Evolutionary conservation across 2,113 vertebrate species (phyloP).

Genomic region (Lethenteron camtschaticum): DNA sequence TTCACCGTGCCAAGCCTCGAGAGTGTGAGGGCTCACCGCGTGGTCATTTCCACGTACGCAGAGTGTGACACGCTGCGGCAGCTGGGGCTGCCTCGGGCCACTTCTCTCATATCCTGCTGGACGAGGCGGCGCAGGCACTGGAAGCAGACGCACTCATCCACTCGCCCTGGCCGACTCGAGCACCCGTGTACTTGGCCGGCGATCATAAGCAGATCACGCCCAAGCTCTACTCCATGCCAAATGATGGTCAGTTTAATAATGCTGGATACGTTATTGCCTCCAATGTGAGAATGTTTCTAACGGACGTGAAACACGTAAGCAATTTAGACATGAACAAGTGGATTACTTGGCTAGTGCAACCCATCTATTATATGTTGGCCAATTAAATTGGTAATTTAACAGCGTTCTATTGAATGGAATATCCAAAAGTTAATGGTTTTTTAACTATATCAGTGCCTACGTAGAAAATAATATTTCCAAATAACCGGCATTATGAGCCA

Average conservation of each 20-base stretch:
- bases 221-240: conserved; percentile 34
- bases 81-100: conserved; percentile 29
- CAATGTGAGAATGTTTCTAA: too few species aligned
- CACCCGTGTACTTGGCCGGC: conserved; percentile 30
- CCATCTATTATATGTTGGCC: too few species aligned
- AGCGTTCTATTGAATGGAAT: too few species aligned
- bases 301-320: too few species aligned
- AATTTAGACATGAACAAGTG: too few species aligned
- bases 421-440: too few species aligned
- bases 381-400: too few species aligned
- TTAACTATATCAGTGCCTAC: too few species aligned
- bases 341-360: too few species aligned
- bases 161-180: conserved; percentile 25
- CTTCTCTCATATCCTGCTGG: conserved; percentile 68
- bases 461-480: too few species aligned
- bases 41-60: conserved; percentile 44
- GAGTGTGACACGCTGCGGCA: conserved; percentile 25
- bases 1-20: conserved; percentile 24
- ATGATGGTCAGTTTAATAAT: conserved; percentile 22
- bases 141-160: conserved; percentile 37
- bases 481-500: too few species aligned
- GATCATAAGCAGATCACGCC: conserved; percentile 58
- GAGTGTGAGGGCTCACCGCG: conserved; percentile 20
- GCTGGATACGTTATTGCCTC: too few species aligned
- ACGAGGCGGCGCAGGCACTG: conserved; percentile 76